Conservation (phyloP, 2,113 vertebrate genomes). For the Onychostoma macrolepis region DNA sequence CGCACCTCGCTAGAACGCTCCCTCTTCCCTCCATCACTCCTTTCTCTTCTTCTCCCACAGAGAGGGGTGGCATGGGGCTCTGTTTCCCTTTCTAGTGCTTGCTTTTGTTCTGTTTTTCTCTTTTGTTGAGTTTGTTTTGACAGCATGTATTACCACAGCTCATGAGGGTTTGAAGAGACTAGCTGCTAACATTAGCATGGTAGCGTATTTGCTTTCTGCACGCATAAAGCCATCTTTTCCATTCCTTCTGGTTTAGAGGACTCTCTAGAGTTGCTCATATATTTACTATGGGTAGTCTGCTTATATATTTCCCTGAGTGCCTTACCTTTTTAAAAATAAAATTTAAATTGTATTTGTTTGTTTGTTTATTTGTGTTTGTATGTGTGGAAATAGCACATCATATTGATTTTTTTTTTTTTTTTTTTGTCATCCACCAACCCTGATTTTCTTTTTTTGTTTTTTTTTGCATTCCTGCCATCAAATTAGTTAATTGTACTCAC, state of each 20-base stretch:
- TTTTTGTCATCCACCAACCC: not conserved
- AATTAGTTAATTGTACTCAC: slow-evolving; percentile 26
- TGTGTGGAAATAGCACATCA: too few species aligned
- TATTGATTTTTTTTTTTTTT: too few species aligned
- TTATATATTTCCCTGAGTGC: not conserved
- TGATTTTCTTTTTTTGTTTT: slow-evolving; percentile 59
- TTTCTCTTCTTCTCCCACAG: not conserved
- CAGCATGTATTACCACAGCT: slow-evolving; percentile 50
- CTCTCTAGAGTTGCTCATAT: not conserved
- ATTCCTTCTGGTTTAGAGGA: not conserved
- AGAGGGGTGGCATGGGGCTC: slow-evolving; percentile 21
- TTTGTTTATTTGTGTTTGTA: too few species aligned
- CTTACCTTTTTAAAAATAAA: not conserved
- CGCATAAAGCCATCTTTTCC: slow-evolving; percentile 52
- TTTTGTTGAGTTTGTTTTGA: slow-evolving; percentile 38
- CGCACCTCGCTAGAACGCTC: not conserved
- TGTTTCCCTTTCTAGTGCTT: slow-evolving; percentile 14
- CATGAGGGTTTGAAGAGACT: slow-evolving; percentile 51
- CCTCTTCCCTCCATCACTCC: slow-evolving; percentile 1
- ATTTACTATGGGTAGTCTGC: not conserved
- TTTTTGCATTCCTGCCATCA: not conserved
- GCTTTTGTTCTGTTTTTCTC: not conserved
- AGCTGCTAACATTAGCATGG: slow-evolving; percentile 58
- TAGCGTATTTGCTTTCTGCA: slow-evolving; percentile 58
- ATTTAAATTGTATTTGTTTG: not conserved